Base-by-base conservation (phyloP, 35 echinoderm and acorn worm species). In the Stichopus chloronotus region DNA sequence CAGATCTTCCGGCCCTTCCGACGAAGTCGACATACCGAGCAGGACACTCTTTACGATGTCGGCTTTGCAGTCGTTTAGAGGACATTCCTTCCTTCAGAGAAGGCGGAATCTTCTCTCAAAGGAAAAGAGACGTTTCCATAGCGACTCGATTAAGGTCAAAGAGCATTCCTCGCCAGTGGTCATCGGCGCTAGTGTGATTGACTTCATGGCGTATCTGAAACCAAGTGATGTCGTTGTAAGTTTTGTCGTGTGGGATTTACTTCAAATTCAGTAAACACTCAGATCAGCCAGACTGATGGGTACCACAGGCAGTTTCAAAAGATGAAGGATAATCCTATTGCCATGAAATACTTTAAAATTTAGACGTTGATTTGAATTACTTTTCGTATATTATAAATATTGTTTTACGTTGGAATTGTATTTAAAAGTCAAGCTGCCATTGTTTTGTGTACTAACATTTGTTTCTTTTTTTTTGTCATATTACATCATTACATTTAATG, bases 171-270 rank as follows among this genome's bases (percentile, higher is more conserved):
- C 90, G 16, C 97, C 95, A 19, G 95, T 99, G 20, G 94, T 99
- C 7, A 94, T 99, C 54, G 97, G 97, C 16, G 97, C 91, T 12
- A 96, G 97, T 63, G 93, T 96, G 71, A 90, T 96, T 19, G 97
- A 99, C 68, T 87, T 95, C 58, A 68, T 93, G 7, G 94, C 90
- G 4, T 63, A 83, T 52, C 52, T 94, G 7, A 55, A 88, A 53
- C 6, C 69, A 6, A 43, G 25, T 59, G 25, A 90, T 72, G 88
- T 95, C 55, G 43, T 89, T 22, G 96, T 98, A 93, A 88, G 79
- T 94, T 56, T 53, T 82, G 5, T 57, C 25, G 4, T 7, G 22
- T 9, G 57, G 16, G n/a, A 93, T 43, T 43, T 43, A 43, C 30
- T 3, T 43, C 30, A 43, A 43, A 43, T 3, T 43, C 30, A 43